Conservation (phyloP, 2,113 vertebrate genomes). For the Mungos mungo region DNA sequence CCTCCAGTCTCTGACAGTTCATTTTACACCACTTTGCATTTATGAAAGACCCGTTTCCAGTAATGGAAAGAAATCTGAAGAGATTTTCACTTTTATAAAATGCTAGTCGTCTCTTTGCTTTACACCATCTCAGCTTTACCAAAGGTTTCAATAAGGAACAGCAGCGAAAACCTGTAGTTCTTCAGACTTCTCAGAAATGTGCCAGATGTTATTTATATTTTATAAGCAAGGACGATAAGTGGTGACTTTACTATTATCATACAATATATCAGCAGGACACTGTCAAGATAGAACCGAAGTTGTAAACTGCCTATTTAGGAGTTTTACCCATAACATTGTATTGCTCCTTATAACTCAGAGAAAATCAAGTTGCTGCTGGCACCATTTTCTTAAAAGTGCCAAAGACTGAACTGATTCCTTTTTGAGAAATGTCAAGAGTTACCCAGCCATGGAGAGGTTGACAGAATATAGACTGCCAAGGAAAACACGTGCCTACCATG, state of each 20-base stretch:
- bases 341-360: background rate
- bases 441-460: background rate
- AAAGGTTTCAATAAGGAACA: background rate
- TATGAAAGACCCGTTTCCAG: background rate
- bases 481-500: background rate
- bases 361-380: slow-evolving; percentile 31
- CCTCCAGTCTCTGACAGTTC: background rate
- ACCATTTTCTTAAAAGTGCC: background rate
- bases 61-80: background rate
- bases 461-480: background rate
- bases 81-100: background rate
- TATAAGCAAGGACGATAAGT: background rate
- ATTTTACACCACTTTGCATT: background rate
- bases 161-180: background rate
- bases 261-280: background rate
- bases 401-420: background rate
- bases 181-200: background rate
- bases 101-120: background rate
- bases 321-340: background rate
- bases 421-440: slow-evolving; percentile 24
- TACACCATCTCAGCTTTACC: background rate
- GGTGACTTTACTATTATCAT: background rate
- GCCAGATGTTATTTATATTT: background rate
- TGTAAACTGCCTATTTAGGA: background rate
- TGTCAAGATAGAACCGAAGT: background rate